Conservation (phyloP, 2,888 invertebrate species). For the Tortrix viridana region DNA sequence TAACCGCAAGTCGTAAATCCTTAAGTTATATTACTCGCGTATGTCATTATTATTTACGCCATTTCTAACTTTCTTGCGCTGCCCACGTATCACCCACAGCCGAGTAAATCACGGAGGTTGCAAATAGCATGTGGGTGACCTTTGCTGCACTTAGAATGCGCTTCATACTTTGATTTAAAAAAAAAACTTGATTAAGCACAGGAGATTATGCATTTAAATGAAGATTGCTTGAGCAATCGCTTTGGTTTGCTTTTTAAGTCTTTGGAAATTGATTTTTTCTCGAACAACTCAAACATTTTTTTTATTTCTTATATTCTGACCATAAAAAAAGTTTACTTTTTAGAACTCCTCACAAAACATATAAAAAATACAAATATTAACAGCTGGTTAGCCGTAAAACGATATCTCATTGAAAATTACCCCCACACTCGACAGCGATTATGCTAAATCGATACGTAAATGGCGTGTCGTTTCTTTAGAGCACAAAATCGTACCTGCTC, state of each 20-base stretch:
- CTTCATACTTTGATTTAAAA: neutral
- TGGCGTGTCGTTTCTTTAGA: neutral
- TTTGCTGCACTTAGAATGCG: neutral
- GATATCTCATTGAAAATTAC: neutral
- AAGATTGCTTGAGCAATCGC: no score
- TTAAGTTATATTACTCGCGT: constrained; percentile 1
- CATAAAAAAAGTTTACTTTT: no score
- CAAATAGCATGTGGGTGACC: constrained; percentile 1
- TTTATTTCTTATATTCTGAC: no score
- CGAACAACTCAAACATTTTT: no score
- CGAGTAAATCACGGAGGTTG: neutral
- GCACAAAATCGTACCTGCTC: neutral
- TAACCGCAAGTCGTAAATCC: neutral
- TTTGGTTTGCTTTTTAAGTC: no score
- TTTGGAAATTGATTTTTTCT: no score
- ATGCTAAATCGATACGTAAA: constrained; percentile 8
- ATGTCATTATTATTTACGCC: constrained; percentile 12
- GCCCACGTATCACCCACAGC: constrained; percentile 17
- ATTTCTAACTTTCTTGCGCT: constrained; percentile 28
- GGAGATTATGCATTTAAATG: no score
- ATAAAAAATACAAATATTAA: no score
- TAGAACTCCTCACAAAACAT: no score
- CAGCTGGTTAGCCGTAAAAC: no score
- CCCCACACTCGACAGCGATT: neutral
- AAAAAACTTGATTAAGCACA: neutral